phyloP scores from a whole-genome alignment of 2,113 vertebrate genomes.

The Mohoua ochrocephala region DNA sequence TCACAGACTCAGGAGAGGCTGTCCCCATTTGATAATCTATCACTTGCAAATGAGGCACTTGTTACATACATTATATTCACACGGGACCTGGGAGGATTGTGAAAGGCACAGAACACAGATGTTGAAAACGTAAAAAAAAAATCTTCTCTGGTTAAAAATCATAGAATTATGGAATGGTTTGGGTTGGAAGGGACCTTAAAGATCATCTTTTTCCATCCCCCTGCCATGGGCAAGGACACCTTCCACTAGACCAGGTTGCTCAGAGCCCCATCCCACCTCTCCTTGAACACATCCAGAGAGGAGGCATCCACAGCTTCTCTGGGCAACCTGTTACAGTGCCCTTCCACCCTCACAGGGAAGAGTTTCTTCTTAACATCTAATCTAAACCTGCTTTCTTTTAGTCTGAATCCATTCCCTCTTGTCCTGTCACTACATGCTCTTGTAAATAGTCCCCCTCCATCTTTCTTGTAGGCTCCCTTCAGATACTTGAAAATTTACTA shows the following conservation, averaged over 20 bases:
- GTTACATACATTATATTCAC: background rate
- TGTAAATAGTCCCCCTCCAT: background rate
- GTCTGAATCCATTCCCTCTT: background rate
- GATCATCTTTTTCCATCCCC: background rate
- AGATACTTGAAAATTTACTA: background rate
- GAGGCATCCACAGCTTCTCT: background rate
- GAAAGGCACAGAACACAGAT: background rate
- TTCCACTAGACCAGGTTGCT: background rate
- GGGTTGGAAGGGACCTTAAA: background rate
- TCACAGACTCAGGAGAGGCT: accelerated
- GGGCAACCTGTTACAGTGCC: background rate
- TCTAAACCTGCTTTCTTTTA: background rate
- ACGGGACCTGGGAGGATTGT: background rate
- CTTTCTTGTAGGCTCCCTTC: background rate
- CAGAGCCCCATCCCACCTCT: background rate
- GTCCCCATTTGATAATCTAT: background rate
- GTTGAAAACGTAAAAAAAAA: background rate
- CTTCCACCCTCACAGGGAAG: background rate
- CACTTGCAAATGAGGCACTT: background rate
- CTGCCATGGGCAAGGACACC: background rate
- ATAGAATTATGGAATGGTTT: background rate
- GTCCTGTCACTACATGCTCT: background rate
- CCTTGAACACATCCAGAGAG: background rate
- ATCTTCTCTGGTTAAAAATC: background rate
- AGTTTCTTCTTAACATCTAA: background rate